These are phyloP conservation scores for Plecturocebus donacophilus DNA, from an alignment of 2,113 vertebrate species.

Conservation along the genomic window DNA sequence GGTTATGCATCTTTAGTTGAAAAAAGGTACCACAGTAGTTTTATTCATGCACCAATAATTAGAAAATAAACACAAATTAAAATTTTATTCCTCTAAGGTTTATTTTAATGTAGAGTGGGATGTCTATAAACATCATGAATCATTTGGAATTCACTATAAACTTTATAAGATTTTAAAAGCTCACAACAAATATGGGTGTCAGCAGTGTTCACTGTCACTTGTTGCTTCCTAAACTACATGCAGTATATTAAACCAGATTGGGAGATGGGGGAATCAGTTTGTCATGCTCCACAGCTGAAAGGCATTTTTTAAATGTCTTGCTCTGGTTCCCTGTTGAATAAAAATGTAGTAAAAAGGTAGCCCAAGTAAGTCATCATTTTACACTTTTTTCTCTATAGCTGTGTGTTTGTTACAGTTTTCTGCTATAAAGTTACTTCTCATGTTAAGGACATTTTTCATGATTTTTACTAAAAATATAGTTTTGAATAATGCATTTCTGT, in stretches of 20 bases:
- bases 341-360: slow-evolving; percentile 73
- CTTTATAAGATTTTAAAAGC: slow-evolving; percentile 64
- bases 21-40: neutral
- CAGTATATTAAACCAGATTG: slow-evolving; percentile 57
- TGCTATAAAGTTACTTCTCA: slow-evolving; percentile 73
- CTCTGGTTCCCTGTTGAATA: slow-evolving; percentile 67
- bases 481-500: neutral
- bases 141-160: neutral
- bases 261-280: slow-evolving; percentile 50
- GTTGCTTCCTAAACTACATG: slow-evolving; percentile 59
- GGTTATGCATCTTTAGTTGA: neutral
- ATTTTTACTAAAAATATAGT: slow-evolving; percentile 61
- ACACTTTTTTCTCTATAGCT: slow-evolving; percentile 60
- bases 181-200: slow-evolving; percentile 44
- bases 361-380: slow-evolving; percentile 75
- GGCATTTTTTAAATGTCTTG: slow-evolving; percentile 74
- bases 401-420: neutral
- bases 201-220: neutral
- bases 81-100: neutral
- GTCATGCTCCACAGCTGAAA: slow-evolving; percentile 47
- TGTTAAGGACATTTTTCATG: slow-evolving; percentile 65
- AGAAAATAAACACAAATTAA: slow-evolving; percentile 68
- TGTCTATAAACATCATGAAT: neutral
- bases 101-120: neutral
- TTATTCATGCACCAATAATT: slow-evolving; percentile 35